Evolutionary conservation across 1,140 invertebrate genomes (phyloP).

Genomic region (Drosophila pandora): DNA sequence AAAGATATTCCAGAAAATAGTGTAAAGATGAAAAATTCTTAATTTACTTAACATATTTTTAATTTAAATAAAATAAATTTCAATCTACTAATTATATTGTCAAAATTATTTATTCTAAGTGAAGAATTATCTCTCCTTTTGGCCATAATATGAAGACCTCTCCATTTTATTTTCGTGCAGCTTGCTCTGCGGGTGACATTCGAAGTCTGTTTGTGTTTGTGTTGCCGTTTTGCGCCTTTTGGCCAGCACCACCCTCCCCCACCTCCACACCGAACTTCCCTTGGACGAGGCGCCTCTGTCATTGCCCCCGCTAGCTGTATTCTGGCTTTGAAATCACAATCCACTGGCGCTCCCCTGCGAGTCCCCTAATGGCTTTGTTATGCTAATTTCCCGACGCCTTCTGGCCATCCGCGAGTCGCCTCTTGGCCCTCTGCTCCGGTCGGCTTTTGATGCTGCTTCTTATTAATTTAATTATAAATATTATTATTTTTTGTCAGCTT

Average conservation of each 20-base stretch:
- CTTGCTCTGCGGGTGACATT: conserved; percentile 58
- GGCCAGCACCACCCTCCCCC: conserved; percentile 3
- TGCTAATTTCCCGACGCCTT: conserved; percentile 77
- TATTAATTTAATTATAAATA: conserved; percentile 73
- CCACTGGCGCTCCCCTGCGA: conserved; percentile 29
- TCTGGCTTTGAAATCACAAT: conserved; percentile 73
- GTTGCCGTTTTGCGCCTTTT: conserved; percentile 21
- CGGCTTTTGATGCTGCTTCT: conserved; percentile 46
- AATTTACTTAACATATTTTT: too few relatives aligned
- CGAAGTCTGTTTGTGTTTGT: conserved; percentile 60
- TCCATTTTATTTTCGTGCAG: not conserved
- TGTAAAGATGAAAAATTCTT: too few relatives aligned
- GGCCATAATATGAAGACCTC: not conserved
- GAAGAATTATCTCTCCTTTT: not conserved
- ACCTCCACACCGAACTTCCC: not conserved
- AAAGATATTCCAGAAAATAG: too few relatives aligned
- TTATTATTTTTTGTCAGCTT: conserved; percentile 25
- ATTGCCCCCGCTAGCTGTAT: conserved; percentile 35
- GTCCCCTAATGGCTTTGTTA: conserved; percentile 73
- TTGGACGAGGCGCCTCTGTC: conserved; percentile 57
- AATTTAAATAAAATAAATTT: too few relatives aligned
- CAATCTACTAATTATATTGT: too few relatives aligned
- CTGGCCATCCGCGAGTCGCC: conserved; percentile 62
- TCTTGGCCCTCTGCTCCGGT: conserved; percentile 8
- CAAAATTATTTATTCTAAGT: not conserved